Conservation (phyloP, 2,888 invertebrate species). For the Campoplex nolae region DNA sequence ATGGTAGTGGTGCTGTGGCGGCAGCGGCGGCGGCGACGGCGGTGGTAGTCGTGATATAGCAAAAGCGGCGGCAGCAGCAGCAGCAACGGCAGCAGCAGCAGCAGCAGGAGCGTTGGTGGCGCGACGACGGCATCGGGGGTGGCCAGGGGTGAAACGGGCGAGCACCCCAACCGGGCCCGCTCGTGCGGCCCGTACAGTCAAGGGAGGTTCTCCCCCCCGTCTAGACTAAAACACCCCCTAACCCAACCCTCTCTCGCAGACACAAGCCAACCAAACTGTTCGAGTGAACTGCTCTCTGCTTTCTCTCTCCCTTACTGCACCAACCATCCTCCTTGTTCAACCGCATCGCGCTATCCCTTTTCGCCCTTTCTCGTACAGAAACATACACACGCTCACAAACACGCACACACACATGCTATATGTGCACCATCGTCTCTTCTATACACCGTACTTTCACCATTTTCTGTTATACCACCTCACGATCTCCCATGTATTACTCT, state of each 20-base stretch:
- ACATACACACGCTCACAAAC: background rate
- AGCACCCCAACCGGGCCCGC: slow-evolving; percentile 61
- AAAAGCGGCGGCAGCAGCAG: slow-evolving; percentile 61
- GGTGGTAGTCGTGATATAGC: slow-evolving; percentile 47
- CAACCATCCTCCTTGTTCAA: slow-evolving; percentile 39
- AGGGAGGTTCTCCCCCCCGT: slow-evolving; percentile 79
- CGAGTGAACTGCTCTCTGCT: slow-evolving; percentile 81
- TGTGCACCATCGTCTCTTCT: slow-evolving; percentile 27
- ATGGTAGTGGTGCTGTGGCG: slow-evolving; percentile 68
- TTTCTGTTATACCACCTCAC: slow-evolving; percentile 62
- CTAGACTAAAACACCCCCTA: slow-evolving; percentile 81
- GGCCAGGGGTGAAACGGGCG: slow-evolving; percentile 68
- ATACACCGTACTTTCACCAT: slow-evolving; percentile 63
- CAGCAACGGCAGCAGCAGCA: slow-evolving; percentile 59
- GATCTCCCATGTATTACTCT: slow-evolving; percentile 48
- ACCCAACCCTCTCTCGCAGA: slow-evolving; percentile 73
- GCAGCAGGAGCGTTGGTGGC: slow-evolving; percentile 46
- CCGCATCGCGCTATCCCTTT: slow-evolving; percentile 34
- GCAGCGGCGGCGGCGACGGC: slow-evolving; percentile 39
- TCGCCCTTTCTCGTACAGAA: slow-evolving; percentile 27
- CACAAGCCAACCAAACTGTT: slow-evolving; percentile 83
- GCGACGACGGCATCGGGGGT: slow-evolving; percentile 62
- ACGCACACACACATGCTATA: background rate
- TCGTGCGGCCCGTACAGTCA: slow-evolving; percentile 66
- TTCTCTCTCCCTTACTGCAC: slow-evolving; percentile 66